Evolutionary conservation across 2,113 vertebrate species (phyloP).

Genomic region (Oryzias javanicus): DNA sequence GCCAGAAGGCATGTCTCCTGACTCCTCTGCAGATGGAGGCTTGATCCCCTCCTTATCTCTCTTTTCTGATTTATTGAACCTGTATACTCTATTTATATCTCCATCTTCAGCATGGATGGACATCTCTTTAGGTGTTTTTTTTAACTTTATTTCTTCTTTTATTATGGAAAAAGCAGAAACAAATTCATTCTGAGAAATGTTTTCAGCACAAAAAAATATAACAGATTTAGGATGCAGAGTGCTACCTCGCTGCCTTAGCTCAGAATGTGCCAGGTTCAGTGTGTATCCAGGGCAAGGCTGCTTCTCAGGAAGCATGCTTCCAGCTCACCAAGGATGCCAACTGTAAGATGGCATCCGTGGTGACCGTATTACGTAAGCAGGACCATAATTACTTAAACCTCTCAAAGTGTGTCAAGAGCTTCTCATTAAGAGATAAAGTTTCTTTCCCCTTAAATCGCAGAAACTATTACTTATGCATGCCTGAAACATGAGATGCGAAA

Average conservation of each 20-base stretch:
- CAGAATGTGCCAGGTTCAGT: slow-evolving; percentile 45
- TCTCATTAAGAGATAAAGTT: slow-evolving; percentile 33
- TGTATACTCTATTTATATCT: slow-evolving; percentile 57
- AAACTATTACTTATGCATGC: no score
- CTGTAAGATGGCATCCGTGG: slow-evolving; percentile 55
- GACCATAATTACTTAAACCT: slow-evolving; percentile 54
- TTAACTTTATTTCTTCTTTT: slow-evolving; percentile 21
- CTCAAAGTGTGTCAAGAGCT: slow-evolving; percentile 54
- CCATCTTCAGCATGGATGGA: slow-evolving; percentile 30
- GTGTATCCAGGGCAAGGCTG: slow-evolving; percentile 65
- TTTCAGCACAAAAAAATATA: slow-evolving; percentile 16
- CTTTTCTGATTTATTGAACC: slow-evolving; percentile 52
- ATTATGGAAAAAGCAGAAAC: neutral
- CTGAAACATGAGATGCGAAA: no score
- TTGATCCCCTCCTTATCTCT: slow-evolving; percentile 37
- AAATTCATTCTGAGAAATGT: neutral
- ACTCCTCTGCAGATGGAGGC: slow-evolving; percentile 71
- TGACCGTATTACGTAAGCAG: slow-evolving; percentile 3
- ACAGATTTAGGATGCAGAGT: slow-evolving; percentile 34
- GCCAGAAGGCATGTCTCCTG: slow-evolving; percentile 79
- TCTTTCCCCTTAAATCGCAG: slow-evolving; percentile 33
- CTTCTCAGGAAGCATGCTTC: slow-evolving; percentile 68
- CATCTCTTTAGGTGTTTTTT: slow-evolving; percentile 52
- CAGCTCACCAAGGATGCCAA: slow-evolving; percentile 58
- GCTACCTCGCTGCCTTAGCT: slow-evolving; percentile 39